Evolutionary conservation across 1,140 invertebrate species (phyloP), one percentile per base, ranked within the genome.

Genomic region (Zaprionus kolodkinae): DNA sequence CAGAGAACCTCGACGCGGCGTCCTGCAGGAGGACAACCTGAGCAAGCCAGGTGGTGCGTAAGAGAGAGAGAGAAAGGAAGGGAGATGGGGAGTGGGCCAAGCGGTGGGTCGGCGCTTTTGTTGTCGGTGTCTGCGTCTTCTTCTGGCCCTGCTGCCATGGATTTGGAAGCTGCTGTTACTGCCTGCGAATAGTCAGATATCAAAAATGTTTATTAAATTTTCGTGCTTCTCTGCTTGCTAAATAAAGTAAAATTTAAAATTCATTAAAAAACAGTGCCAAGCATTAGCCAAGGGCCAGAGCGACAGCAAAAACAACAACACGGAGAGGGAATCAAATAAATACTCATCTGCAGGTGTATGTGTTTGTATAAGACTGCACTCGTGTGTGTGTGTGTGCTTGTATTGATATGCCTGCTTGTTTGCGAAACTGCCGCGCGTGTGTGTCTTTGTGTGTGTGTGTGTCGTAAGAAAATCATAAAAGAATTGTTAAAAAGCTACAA

Each of bases 181-280:
- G 30, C 45, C 38, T 13, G 45, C 9, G 36, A 72, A 79, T 88
- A 80, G 76, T 78, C 75, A 72, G 60, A 74, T 55, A 69, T 60
- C 36, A 54, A 70, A 73, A 74, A 71, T 77, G 76, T 74, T 80
- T 87, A 78, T 88, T 83, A 72, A 78, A 80, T 79, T 80, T 66
- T 57, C 57, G 62, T 55, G 35, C 38, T 45, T 25, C 30, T 30
- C 33, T 55, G 62, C 33, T 36, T 43, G 71, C 38, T 27, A 66
- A 74, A 67, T 61, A 50, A 63, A 78, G 45, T 50, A 15, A 56
- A 75, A 88, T 87, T 87, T 87, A 87, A 87, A 87, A 87, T 87
- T 87, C 77, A 87, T 87, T 87, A 87, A 87, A 87, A 87, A 88
- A 70, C 54, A 45, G n/a, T 60, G 35, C 52, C 36, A 72, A 77